phyloP scores from a whole-genome alignment of 1,140 invertebrate species.

The Drosophila eugracilis region DNA sequence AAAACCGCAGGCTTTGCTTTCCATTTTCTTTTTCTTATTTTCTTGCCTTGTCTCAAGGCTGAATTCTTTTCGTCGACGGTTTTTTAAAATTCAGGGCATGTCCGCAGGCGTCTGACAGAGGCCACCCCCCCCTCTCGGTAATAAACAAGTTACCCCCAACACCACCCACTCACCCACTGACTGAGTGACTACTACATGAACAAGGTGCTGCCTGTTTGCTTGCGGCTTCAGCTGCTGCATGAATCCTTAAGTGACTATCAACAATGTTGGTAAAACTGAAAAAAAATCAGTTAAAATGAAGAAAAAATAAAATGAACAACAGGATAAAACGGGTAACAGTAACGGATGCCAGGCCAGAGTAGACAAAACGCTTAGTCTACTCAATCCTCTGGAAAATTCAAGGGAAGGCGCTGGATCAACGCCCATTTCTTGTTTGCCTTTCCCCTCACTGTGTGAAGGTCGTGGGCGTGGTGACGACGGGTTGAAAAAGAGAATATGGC shows the following conservation, averaged over 20 bases:
- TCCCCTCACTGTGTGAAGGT: conserved; percentile 69
- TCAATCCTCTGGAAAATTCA: conserved; percentile 33
- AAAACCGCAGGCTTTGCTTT: conserved; percentile 19
- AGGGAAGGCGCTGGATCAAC: neutral
- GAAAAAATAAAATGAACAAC: conserved; percentile 50
- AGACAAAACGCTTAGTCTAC: conserved; percentile 73
- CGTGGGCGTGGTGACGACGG: conserved; percentile 51
- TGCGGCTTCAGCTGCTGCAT: conserved; percentile 53
- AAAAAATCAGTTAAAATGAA: neutral
- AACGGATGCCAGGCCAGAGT: conserved; percentile 18
- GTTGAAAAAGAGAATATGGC: conserved; percentile 59
- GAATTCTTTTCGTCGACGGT: conserved; percentile 10
- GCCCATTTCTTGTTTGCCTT: conserved; percentile 58
- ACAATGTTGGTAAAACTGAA: neutral
- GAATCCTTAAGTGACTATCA: conserved; percentile 67
- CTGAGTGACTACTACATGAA: conserved; percentile 55
- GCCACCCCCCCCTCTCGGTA: neutral
- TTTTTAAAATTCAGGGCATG: conserved; percentile 71
- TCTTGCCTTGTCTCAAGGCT: conserved; percentile 43
- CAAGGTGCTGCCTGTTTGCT: conserved; percentile 56
- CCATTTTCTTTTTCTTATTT: too few relatives aligned
- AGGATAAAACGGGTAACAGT: conserved; percentile 35
- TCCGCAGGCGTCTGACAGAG: conserved; percentile 37
- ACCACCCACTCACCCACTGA: conserved; percentile 28
- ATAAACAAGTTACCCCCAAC: neutral